Evolutionary conservation across 1,140 invertebrate species (phyloP).

Genomic region (Anastrepha obliqua): DNA sequence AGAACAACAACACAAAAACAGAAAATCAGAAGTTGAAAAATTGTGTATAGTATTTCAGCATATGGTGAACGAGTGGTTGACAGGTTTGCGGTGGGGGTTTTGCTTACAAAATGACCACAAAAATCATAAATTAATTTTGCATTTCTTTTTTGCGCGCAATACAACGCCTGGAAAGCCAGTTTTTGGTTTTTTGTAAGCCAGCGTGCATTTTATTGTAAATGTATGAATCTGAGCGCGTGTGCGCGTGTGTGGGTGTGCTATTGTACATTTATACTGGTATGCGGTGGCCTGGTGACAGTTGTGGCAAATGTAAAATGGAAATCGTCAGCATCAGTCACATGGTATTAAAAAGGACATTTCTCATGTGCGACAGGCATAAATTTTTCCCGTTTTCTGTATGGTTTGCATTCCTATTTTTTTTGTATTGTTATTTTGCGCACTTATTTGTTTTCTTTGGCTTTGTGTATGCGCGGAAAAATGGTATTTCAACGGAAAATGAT

Average conservation of each 20-base stretch:
- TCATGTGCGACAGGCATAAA: conserved; percentile 26
- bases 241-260: neutral
- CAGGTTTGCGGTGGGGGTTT: neutral
- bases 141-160: neutral
- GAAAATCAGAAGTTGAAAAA: neutral
- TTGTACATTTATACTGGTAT: too few relatives aligned
- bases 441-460: neutral
- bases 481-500: conserved; percentile 30
- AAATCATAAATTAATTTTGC: conserved; percentile 46
- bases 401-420: neutral
- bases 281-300: neutral
- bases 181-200: neutral
- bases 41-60: neutral
- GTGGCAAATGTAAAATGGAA: conserved; percentile 51
- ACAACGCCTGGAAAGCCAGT: neutral
- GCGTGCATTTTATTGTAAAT: neutral
- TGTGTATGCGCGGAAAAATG: neutral
- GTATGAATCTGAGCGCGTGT: neutral
- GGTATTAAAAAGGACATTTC: conserved; percentile 45
- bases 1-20: neutral
- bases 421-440: neutral
- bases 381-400: neutral
- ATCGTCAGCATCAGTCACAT: conserved; percentile 48
- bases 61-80: neutral
- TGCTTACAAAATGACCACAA: conserved; percentile 42